A percentile compares a stretch with the other conserved stretches of the same genome.
Evolutionary conservation across 2,797 vertebrate genomes (phyloP).

Genomic region (Gymnoscopelus braueri): DNA sequence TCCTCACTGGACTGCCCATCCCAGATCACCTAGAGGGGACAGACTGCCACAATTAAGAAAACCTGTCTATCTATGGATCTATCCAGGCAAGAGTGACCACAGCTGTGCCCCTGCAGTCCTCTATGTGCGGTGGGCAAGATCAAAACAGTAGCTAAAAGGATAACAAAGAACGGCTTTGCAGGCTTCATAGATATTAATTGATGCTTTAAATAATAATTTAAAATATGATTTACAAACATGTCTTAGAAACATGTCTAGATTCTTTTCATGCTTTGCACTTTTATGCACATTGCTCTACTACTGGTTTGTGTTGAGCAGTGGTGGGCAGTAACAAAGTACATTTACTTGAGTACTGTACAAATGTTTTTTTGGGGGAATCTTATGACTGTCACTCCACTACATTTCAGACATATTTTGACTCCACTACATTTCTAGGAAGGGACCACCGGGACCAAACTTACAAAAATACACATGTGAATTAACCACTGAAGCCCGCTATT

Average conservation of each 20-base stretch:
- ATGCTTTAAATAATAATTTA: slow-evolving; percentile 79
- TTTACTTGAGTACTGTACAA: too few species aligned
- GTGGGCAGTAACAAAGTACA: too few species aligned
- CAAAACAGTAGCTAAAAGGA: slow-evolving; percentile 5
- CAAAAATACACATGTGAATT: too few species aligned
- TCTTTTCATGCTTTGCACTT: slow-evolving; percentile 84
- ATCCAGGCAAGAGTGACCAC: slow-evolving; percentile 35
- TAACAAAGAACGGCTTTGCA: slow-evolving; percentile 43
- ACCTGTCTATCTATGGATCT: slow-evolving; percentile 4
- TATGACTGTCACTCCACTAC: too few species aligned
- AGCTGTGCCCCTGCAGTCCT: slow-evolving; percentile 34
- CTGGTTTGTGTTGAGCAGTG: slow-evolving; percentile 42
- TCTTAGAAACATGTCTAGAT: slow-evolving; percentile 48
- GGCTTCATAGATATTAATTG: slow-evolving; percentile 76
- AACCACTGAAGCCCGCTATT: too few species aligned
- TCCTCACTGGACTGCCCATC: slow-evolving; percentile 97
- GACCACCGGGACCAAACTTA: too few species aligned
- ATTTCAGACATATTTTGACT: too few species aligned
- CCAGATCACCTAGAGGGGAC: slow-evolving; percentile 94
- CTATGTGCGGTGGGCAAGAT: slow-evolving; percentile 20
- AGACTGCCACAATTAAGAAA: slow-evolving; percentile 84
- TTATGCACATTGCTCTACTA: slow-evolving; percentile 65
- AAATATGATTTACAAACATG: slow-evolving; percentile 62
- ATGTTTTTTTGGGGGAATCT: too few species aligned
- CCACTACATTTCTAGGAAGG: too few species aligned